Percentiles rank a stretch among this genome's conserved stretches.
Conservation (phyloP, 2,113 vertebrate genomes). For the Malaclemys terrapin region DNA sequence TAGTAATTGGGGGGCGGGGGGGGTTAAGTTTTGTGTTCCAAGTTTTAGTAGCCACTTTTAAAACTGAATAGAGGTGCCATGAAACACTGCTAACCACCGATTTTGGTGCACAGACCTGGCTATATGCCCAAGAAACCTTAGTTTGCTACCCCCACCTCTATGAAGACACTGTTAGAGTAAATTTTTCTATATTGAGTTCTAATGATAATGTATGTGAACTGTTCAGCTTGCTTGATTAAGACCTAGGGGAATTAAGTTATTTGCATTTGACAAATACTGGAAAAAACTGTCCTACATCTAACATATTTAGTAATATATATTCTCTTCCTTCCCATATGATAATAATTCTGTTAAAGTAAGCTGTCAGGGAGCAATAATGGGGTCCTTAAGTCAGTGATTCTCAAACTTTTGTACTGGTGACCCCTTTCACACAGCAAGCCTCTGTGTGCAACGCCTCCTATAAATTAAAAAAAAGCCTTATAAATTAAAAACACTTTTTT, state of each 20-base stretch:
- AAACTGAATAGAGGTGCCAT: not conserved
- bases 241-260: not conserved
- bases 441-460: no score
- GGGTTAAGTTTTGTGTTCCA: not conserved
- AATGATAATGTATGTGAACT: constrained; percentile 14
- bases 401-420: no score
- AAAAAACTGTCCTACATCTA: not conserved
- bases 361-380: constrained; percentile 1
- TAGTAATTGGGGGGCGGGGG: not conserved
- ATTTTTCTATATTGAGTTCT: constrained; percentile 17
- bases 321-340: not conserved
- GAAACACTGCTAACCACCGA: not conserved
- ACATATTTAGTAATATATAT: not conserved
- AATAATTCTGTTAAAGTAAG: constrained; percentile 21
- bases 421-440: no score
- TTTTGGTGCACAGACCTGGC: not conserved
- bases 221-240: constrained; percentile 41
- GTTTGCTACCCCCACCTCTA: not conserved
- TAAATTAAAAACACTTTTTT: no score
- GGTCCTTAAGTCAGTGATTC: not conserved
- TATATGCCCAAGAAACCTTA: not conserved
- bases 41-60: not conserved
- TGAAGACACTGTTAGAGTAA: not conserved
- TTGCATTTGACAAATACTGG: constrained; percentile 2
- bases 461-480: no score